Base-by-base conservation (phyloP, 1,140 invertebrate genomes). In the Zaprionus inermis region DNA sequence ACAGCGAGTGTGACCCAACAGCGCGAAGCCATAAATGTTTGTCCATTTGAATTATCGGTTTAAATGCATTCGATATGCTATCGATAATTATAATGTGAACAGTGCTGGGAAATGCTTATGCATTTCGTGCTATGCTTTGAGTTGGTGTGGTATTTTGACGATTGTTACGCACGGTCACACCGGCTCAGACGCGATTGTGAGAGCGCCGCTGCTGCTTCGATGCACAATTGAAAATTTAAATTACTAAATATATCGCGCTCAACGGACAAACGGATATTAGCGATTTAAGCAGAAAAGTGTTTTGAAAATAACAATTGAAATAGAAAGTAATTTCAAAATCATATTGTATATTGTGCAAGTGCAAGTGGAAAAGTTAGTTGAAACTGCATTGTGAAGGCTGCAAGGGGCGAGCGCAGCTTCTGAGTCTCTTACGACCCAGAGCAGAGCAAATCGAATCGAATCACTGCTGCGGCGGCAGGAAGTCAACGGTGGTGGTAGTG, bases 141-240 rank as follows among this genome's bases (percentile, higher is more conserved):
- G 54, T 6, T 46, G 5, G 24, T 67, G 10, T 24, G 32, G 55
- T 63, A 67, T 54, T 59, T 32, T 20, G 3, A 10, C 14, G 10
- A 10, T 20, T 52, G 34, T 4, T 4, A 11, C 0, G 11, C 10
- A 20, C 58, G 72, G 78, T 44, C 76, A 65, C 72, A 80, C 55
- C 60, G 28, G 16, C 24, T 58, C 34, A 76, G 49, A 79, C 57
- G 57, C 57, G 65, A 69, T 69, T 69, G 68, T 76, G 60, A 76
- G 74, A 76, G 76, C 81, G 75, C 76, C 56, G 65, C 69, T 76
- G 72, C 70, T 71, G 63, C 51, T 72, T 66, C 76, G 66, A 63
- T 75, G 81, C 64, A 80, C 64, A 76, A 88, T 73, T 81, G 70
- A 69, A 71, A 69, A 77, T 88, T 85, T 86, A 59, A 88, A 88